Evolutionary conservation across 2,888 invertebrate species (phyloP), one percentile per base, ranked within the genome.

Genomic region (Eumerus sabulonum): DNA sequence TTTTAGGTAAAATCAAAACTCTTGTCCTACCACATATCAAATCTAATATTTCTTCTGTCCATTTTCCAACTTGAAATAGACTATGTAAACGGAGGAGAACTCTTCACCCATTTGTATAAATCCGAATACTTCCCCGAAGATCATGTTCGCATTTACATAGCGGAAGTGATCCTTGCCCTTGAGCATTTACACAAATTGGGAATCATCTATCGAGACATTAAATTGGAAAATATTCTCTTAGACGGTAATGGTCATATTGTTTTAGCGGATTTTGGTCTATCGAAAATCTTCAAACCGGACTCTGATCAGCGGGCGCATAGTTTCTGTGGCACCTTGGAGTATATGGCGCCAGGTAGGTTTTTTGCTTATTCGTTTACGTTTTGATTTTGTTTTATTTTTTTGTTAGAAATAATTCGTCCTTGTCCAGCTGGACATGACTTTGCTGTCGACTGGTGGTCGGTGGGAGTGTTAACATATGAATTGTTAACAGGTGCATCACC

Each of bases 381-480:
- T 40, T 38, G n/a, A 45, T 44, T 54, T 47, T 57, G n/a, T n/a
- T n/a, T 11, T 48, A 13, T 48, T 60, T 45, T 53, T 40, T 59
- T 74, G 51, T 4, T 88, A 77, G 91, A 94, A 87, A 93, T 94
- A 44, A 93, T 94, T 76, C 89, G 94, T 85, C 96, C 96, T 64
- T 96, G 96, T 77, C 93, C 93, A 64, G 93, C 93, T 83, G 98
- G 98, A 17, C 98, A 98, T 90, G 97, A 98, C 92, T 96, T 96
- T 94, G 96, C 97, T 56, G 98, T 98, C 5, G 99, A 99, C 90
- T 99, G 98, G 98, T 99, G 99, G 99, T 98, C 98, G 35, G 95
- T 98, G 7, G 98, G 98, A 7, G 98, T 99, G 1, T 90, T 99
- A 50, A 96, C 98, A 0, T 99, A 98, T 91, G 98, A 99, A 90